phyloP scores from a whole-genome alignment of 2,113 vertebrate genomes.

The Channa maculata region DNA sequence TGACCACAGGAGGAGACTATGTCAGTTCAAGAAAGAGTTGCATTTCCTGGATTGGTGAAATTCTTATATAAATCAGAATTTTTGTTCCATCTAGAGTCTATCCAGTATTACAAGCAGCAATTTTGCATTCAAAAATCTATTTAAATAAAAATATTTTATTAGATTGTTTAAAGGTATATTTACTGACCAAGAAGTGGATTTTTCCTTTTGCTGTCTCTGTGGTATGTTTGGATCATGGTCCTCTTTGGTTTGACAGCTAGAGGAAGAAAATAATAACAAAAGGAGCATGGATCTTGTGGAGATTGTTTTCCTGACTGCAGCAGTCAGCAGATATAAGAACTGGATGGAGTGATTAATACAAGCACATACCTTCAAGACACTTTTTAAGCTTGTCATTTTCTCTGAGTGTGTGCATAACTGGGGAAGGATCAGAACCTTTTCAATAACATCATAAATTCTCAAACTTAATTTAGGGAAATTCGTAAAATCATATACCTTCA shows the following conservation, averaged over 20 bases:
- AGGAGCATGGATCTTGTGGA: too few relatives aligned
- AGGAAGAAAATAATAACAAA: background rate
- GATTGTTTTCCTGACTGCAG: too few relatives aligned
- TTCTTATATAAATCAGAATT: too few relatives aligned
- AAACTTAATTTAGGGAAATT: background rate
- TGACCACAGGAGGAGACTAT: background rate
- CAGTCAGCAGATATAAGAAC: background rate
- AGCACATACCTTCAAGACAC: constrained; percentile 53
- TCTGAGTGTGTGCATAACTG: constrained; percentile 52
- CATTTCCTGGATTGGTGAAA: too few relatives aligned
- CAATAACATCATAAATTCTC: background rate
- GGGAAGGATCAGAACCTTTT: constrained; percentile 1
- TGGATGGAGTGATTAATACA: background rate
- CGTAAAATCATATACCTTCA: constrained; percentile 47
- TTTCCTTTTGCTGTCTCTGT: constrained; percentile 32
- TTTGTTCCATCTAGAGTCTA: too few relatives aligned
- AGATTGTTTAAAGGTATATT: background rate
- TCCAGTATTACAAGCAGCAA: too few relatives aligned
- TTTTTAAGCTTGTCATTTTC: constrained; percentile 43
- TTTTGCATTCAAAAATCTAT: background rate
- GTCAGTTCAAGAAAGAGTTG: background rate
- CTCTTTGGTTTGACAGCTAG: constrained; percentile 27
- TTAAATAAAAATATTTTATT: background rate
- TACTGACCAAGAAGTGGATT: constrained; percentile 75
- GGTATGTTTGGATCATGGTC: constrained; percentile 51